Evolutionary conservation across 2,888 invertebrate genomes (phyloP).

Genomic region (Blera fallax): DNA sequence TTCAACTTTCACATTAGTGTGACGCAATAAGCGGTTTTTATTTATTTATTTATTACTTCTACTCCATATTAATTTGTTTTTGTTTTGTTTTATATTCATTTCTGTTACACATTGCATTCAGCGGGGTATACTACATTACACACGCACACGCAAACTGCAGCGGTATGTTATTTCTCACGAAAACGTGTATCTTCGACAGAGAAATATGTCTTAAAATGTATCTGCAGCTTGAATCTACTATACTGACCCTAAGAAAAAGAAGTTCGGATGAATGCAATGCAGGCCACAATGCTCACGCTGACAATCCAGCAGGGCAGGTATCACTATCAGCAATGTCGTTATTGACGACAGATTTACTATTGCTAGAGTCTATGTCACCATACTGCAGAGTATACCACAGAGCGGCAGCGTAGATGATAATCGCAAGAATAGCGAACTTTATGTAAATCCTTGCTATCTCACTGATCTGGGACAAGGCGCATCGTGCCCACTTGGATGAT

Average conservation of each 20-base stretch:
- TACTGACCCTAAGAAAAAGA: constrained; percentile 13
- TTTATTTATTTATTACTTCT: constrained; percentile 63
- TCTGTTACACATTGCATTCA: constrained; percentile 43
- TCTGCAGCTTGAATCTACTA: constrained; percentile 11
- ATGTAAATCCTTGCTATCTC: constrained; percentile 79
- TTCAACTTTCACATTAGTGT: constrained; percentile 72
- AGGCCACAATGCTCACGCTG: constrained; percentile 21
- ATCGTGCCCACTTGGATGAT: constrained; percentile 74
- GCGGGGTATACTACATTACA: not conserved
- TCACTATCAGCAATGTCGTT: constrained; percentile 2
- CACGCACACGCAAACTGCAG: not conserved
- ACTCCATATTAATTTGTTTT: constrained; percentile 62
- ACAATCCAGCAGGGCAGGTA: constrained; percentile 54
- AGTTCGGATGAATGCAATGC: not conserved
- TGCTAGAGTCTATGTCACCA: constrained; percentile 75
- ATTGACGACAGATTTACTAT: constrained; percentile 19
- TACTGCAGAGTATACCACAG: constrained; percentile 79
- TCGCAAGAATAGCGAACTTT: constrained; percentile 78
- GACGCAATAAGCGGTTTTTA: constrained; percentile 66
- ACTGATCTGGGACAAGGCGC: constrained; percentile 74
- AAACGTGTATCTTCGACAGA: not conserved
- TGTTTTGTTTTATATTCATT: constrained; percentile 15
- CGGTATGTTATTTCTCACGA: not conserved
- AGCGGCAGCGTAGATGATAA: constrained; percentile 77
- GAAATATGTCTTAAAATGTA: not conserved